phyloP scores from a whole-genome alignment of 2,888 invertebrate species.

The Eupithecia centaureata region DNA sequence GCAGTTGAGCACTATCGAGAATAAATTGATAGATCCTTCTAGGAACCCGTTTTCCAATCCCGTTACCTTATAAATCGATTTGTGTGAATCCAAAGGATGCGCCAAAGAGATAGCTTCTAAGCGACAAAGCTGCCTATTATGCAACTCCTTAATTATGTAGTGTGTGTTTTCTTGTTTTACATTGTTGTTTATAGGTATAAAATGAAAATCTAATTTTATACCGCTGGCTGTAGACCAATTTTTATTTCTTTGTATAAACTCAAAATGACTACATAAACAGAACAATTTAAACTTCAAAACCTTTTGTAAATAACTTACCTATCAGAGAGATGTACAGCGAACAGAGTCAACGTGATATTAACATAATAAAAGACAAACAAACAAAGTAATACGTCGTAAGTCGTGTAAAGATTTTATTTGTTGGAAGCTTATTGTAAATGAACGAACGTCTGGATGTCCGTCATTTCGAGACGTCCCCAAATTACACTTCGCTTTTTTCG shows the following conservation, averaged over 20 bases:
- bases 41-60: neutral
- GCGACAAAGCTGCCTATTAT: no score
- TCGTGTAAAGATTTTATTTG: neutral
- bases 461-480: slow-evolving; percentile 25
- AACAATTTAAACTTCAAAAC: no score
- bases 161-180: no score
- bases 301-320: no score
- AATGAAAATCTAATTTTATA: no score
- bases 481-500: slow-evolving; percentile 35
- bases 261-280: no score
- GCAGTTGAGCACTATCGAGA: neutral
- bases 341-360: neutral
- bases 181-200: no score
- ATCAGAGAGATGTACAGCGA: no score
- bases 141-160: no score
- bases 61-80: neutral
- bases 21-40: neutral
- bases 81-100: neutral
- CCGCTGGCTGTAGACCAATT: no score
- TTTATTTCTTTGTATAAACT: no score
- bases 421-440: slow-evolving; percentile 41
- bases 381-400: neutral
- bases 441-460: slow-evolving; percentile 33
- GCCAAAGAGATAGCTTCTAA: neutral
- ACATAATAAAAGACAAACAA: neutral